Base-by-base conservation (phyloP, 1,140 invertebrate genomes). In the Drosophila ananassae region DNA sequence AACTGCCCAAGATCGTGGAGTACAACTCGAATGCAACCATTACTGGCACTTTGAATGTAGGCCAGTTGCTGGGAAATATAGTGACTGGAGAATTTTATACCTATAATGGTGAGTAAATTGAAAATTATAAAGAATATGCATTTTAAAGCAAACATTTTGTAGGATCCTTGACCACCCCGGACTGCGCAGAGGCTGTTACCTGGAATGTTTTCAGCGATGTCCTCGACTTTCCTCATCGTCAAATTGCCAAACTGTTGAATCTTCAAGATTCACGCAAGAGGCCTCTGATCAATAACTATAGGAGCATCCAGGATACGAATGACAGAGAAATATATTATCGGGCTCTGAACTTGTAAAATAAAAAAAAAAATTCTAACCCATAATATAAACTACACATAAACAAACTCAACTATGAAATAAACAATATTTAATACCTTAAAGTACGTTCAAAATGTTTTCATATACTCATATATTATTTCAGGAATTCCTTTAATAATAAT, bases 121-220 rank as follows among this genome's bases (percentile, higher is more conserved):
- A 7, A 8, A 10, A 0, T 9, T 4, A 3, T 10, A 13, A 12
- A 17, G 5, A 30, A 4, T 4, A 10, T 2, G 32, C 12, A 30
- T 25, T 6, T 0, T 44, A 9, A 6, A 21, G 13, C 41, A 12
- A 37, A n/a, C 0, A 32, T 0, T 0, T 34, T 21, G 0, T 30
- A 73, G 98, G 98, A 3, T 98, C 97, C 9, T 92, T 98, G 10
- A 98, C 98, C 0, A 98, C 90, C 12, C 90, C 90, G 1, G 72
- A 80, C 22, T 91, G 90, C 21, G 78, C 90, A 8, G 85, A 91
- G 56, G 44, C 82, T 7, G 90, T 91, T 0, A 85, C 82, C 0
- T 91, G 90, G 90, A 75, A 63, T 21, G 90, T 91, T 0, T 91
- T 91, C 6, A 51, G 48, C 8, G 73, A 84, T 21, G 32, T 72